Percentiles rank a stretch among this genome's conserved stretches.
phyloP scores from a whole-genome alignment of 1,140 invertebrate genomes.

The Phenacoccus solenopsis region DNA sequence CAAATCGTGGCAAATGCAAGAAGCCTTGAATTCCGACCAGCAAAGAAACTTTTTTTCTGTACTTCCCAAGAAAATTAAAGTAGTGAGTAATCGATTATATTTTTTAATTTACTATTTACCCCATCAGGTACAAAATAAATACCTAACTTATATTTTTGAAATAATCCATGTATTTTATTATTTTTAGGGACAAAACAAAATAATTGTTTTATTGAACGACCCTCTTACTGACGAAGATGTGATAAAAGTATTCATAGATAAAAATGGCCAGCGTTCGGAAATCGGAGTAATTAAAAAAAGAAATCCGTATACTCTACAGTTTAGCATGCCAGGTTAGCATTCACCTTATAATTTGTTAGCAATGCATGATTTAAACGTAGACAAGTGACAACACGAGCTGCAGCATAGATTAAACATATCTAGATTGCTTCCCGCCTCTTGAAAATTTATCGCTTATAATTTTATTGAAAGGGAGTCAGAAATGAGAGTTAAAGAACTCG shows the following conservation, averaged over 20 bases:
- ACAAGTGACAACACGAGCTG: too few species aligned
- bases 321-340: slow-evolving; percentile 50
- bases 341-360: not conserved
- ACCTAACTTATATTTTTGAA: too few species aligned
- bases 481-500: too few species aligned
- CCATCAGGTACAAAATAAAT: not conserved
- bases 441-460: too few species aligned
- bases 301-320: slow-evolving; percentile 68
- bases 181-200: slow-evolving; percentile 60
- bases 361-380: too few species aligned
- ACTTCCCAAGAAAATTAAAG: slow-evolving; percentile 64
- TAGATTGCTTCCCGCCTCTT: not conserved
- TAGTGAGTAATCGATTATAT: slow-evolving; percentile 38
- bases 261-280: slow-evolving; percentile 61
- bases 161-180: too few species aligned
- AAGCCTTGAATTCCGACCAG: slow-evolving; percentile 36
- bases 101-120: not conserved
- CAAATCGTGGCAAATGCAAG: slow-evolving; percentile 41
- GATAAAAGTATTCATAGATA: slow-evolving; percentile 58
- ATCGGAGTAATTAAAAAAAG: slow-evolving; percentile 56
- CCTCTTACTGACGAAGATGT: slow-evolving; percentile 58
- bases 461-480: too few species aligned
- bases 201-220: slow-evolving; percentile 63
- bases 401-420: not conserved
- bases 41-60: slow-evolving; percentile 58